phyloP scores from a whole-genome alignment of 2,797 vertebrate species.

The Eurystomus glaucurus region DNA sequence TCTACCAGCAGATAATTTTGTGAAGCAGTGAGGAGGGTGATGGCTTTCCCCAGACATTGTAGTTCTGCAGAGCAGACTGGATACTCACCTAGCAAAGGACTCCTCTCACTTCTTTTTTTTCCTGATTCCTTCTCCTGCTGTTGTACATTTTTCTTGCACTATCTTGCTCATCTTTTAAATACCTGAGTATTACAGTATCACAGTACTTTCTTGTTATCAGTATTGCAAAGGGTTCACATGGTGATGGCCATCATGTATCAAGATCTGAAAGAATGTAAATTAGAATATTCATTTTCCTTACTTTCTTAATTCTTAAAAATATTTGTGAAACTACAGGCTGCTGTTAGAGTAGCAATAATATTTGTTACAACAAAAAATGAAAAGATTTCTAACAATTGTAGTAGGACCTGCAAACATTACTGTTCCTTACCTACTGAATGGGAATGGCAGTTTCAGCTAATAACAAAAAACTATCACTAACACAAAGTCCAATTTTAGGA shows the following conservation, averaged over 20 bases:
- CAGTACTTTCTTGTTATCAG: not conserved
- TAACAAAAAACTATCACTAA: not conserved
- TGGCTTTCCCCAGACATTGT: not conserved
- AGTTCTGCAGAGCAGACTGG: not conserved
- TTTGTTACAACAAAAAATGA: not conserved
- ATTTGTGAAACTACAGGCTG: not conserved
- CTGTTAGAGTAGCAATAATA: not conserved
- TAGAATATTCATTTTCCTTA: not conserved
- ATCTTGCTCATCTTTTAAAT: not conserved
- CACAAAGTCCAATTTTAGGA: not conserved
- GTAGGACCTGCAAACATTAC: not conserved
- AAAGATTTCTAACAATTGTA: not conserved
- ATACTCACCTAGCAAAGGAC: not conserved
- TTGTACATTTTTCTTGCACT: not conserved
- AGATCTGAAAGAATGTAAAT: not conserved
- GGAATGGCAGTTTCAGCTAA: not conserved
- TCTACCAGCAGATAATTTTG: not conserved
- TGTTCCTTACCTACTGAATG: not conserved
- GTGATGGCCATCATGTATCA: not conserved
- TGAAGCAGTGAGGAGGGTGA: not conserved
- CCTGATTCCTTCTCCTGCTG: not conserved
- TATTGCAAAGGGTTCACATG: not conserved
- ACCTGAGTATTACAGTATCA: not conserved
- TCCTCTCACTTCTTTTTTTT: not conserved
- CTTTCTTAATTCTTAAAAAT: not conserved